These are phyloP conservation scores for Dromaius novaehollandiae DNA, from an alignment of 2,113 vertebrate genomes.

Conservation along the genomic window DNA sequence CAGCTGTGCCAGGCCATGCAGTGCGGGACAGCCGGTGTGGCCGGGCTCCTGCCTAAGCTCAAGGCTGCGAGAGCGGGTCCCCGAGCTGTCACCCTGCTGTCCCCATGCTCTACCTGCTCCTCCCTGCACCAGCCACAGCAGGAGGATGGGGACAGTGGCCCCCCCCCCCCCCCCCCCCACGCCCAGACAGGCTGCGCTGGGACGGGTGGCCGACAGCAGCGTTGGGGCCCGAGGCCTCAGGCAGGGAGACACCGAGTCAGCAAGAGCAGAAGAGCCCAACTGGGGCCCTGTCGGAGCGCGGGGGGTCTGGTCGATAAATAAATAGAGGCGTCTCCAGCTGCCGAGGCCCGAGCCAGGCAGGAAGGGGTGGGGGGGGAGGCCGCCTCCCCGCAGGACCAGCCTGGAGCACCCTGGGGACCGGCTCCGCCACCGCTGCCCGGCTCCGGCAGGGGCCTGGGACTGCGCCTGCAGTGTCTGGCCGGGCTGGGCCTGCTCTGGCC, in stretches of 20 bases:
- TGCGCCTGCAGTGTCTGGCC: no score
- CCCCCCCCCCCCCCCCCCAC: no score
- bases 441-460: no score
- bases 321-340: constrained; percentile 37
- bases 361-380: no score
- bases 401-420: no score
- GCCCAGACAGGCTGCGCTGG: no score
- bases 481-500: not conserved
- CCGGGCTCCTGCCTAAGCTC: not conserved
- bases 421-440: no score
- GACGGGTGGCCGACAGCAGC: no score
- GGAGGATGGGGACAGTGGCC: no score
- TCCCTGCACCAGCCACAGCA: no score
- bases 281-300: not conserved
- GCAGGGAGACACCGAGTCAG: constrained; percentile 31
- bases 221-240: not conserved
- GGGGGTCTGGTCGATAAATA: constrained; percentile 46
- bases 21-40: accelerated
- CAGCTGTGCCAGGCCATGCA: accelerated
- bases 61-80: not conserved
- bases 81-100: not conserved
- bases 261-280: constrained; percentile 5
- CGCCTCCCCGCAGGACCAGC: no score
- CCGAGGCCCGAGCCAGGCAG: not conserved
- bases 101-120: not conserved